Evolutionary conservation across 2,888 invertebrate species (phyloP).

Genomic region (Pristionchus maxplancki): DNA sequence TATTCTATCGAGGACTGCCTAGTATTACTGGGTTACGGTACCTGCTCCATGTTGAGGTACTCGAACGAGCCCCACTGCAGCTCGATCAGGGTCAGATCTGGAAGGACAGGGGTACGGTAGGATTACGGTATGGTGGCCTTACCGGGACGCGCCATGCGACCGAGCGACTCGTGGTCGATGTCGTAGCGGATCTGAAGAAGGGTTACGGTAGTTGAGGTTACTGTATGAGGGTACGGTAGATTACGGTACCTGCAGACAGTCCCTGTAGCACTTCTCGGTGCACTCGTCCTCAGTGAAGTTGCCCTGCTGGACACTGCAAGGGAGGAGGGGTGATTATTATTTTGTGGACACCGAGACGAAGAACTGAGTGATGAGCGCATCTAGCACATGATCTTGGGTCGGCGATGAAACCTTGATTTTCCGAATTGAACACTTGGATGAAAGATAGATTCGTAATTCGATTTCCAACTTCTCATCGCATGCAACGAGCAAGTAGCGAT

Average conservation of each 20-base stretch:
- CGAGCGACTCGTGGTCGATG: conserved; percentile 72
- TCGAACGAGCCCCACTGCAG: conserved; percentile 76
- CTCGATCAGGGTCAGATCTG: conserved; percentile 72
- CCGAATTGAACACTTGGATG: background rate
- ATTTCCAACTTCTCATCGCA: no score
- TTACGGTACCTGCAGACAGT: conserved; percentile 66
- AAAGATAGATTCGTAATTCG: no score
- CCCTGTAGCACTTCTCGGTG: conserved; percentile 69
- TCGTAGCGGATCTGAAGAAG: conserved; percentile 73
- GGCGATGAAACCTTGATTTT: conserved; percentile 30
- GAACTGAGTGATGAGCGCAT: background rate
- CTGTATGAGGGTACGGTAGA: conserved; percentile 63
- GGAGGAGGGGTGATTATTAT: background rate
- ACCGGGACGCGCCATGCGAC: conserved; percentile 71
- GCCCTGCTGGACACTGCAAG: conserved; percentile 70
- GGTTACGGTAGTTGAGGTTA: background rate
- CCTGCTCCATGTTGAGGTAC: conserved; percentile 74
- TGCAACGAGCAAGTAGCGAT: no score
- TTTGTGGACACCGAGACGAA: background rate
- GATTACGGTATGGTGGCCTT: conserved; percentile 47
- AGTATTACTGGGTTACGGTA: conserved; percentile 8
- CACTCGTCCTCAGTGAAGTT: conserved; percentile 74
- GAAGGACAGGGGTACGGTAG: background rate
- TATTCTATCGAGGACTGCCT: background rate
- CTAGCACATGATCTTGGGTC: background rate